These are phyloP conservation scores for Dromas ardeola DNA, from an alignment of 2,113 vertebrate genomes.

Conservation along the genomic window DNA sequence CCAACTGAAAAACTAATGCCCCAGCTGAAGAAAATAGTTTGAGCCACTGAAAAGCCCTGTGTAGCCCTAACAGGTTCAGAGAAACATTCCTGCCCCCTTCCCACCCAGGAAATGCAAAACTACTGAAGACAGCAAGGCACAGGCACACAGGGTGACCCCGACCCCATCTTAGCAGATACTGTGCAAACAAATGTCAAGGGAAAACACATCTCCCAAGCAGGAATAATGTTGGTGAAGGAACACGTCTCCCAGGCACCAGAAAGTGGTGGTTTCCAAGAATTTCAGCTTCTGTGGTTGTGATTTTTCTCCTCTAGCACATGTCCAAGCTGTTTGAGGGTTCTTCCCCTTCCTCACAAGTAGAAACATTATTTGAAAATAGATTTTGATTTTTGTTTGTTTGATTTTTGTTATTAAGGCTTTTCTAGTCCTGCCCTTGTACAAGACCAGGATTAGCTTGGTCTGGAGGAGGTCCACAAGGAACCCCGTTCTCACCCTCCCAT, in stretches of 20 bases:
- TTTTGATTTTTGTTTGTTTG: not conserved
- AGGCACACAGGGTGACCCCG: not conserved
- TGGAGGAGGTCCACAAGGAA: not conserved
- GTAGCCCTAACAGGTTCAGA: not conserved
- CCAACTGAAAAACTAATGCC: not conserved
- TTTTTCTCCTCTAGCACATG: not conserved
- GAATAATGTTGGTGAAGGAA: not conserved
- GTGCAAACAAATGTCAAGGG: not conserved
- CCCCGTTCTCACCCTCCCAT: not conserved
- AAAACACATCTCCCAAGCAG: not conserved
- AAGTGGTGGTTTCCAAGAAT: not conserved
- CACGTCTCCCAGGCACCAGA: not conserved
- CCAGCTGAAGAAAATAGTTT: not conserved
- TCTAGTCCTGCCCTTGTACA: not conserved
- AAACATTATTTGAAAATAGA: not conserved
- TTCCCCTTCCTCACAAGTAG: not conserved
- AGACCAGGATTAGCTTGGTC: not conserved
- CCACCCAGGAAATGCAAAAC: not conserved
- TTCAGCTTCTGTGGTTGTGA: not conserved
- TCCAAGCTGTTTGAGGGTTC: not conserved
- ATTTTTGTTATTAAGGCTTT: not conserved
- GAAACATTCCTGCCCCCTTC: not conserved
- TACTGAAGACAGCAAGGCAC: not conserved
- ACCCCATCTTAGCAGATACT: not conserved
- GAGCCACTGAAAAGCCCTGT: not conserved